Evolutionary conservation across 2,888 invertebrate species (phyloP).

Genomic region (Elgonia sp.): DNA sequence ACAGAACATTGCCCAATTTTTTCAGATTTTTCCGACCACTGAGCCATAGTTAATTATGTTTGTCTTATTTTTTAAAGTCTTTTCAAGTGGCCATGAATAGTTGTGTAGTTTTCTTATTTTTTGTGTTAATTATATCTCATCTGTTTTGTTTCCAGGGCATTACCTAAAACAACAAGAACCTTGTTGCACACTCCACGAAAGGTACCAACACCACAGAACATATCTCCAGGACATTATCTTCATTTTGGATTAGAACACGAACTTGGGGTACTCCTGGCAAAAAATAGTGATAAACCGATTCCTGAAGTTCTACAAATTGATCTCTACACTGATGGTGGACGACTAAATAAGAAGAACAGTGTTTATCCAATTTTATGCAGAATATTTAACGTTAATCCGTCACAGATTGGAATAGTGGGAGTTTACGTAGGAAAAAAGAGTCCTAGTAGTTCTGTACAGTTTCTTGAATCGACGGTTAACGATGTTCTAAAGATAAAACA

Average conservation of each 20-base stretch:
- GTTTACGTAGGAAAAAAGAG: conserved; percentile 67
- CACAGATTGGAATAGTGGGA: conserved; percentile 51
- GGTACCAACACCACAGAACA: background rate
- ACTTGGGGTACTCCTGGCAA: too few relatives aligned
- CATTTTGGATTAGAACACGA: too few relatives aligned
- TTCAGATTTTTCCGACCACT: too few relatives aligned
- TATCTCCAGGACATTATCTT: conserved; percentile 32
- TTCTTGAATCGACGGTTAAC: conserved; percentile 47
- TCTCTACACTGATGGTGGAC: conserved; percentile 34
- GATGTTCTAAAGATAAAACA: conserved; percentile 26
- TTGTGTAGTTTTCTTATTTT: too few relatives aligned
- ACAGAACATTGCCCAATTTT: too few relatives aligned
- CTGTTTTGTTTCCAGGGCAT: conserved; percentile 22
- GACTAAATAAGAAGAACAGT: conserved; percentile 46
- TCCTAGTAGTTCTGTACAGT: conserved; percentile 46
- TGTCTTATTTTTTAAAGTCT: too few relatives aligned
- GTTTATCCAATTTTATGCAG: conserved; percentile 68
- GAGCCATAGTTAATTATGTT: too few relatives aligned
- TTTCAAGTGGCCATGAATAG: too few relatives aligned
- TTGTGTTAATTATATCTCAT: too few relatives aligned
- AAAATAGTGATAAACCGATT: background rate
- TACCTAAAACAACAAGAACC: conserved; percentile 11
- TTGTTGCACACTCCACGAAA: conserved; percentile 33
- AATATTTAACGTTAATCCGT: conserved; percentile 57
- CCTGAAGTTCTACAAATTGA: conserved; percentile 1